These are phyloP conservation scores for Azemiops feae DNA, from an alignment of 2,113 vertebrate species.

Conservation along the genomic window DNA sequence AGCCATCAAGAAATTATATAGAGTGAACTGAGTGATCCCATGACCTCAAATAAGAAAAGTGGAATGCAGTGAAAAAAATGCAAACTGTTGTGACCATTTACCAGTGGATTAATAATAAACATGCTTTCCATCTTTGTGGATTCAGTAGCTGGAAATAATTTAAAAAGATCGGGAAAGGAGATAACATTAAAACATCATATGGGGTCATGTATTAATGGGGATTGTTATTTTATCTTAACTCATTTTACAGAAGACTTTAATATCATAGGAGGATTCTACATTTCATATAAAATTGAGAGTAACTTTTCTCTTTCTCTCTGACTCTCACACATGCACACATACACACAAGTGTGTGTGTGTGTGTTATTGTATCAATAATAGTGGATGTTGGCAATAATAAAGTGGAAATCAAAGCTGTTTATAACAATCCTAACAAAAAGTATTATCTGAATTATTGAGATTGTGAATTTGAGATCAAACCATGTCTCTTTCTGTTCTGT, in stretches of 20 bases:
- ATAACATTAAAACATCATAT: background rate
- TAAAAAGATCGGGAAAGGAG: background rate
- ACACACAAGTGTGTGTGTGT: too few relatives aligned
- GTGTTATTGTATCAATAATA: background rate
- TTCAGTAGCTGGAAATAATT: conserved; percentile 3
- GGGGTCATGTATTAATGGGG: background rate
- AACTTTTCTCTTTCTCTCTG: too few relatives aligned
- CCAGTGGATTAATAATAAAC: conserved; percentile 16
- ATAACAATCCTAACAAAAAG: background rate
- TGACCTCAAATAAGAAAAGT: conserved; percentile 16
- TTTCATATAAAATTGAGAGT: background rate
- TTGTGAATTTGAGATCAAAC: background rate
- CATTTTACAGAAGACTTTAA: background rate
- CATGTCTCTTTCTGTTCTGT: background rate
- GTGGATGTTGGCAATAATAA: background rate
- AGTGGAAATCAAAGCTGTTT: background rate
- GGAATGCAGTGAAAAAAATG: conserved; percentile 3
- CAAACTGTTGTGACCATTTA: background rate
- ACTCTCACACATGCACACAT: background rate
- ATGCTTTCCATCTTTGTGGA: conserved; percentile 7
- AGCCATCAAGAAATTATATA: conserved; percentile 1
- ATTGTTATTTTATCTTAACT: background rate
- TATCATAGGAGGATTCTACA: background rate
- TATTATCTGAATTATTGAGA: background rate
- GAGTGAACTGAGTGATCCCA: background rate